These are phyloP conservation scores for Penaeus chinensis DNA, from an alignment of 1,140 invertebrate species.

Conservation along the genomic window DNA sequence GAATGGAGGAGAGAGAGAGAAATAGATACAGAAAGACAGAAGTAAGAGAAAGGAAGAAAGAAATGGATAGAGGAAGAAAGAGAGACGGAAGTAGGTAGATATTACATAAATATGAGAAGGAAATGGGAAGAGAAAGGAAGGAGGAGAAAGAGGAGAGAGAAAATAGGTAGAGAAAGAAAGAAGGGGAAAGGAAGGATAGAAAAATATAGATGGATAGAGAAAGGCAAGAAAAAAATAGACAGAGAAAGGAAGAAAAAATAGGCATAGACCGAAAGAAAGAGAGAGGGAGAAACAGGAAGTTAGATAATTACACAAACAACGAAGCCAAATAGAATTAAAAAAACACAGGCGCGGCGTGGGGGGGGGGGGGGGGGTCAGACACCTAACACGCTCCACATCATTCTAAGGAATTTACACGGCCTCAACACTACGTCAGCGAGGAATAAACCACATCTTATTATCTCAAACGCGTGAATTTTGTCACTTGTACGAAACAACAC, in stretches of 20 bases:
- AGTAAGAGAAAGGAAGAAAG: neutral
- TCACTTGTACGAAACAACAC: too few relatives aligned
- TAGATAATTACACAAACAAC: too few relatives aligned
- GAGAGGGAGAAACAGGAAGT: neutral
- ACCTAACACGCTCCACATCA: too few relatives aligned
- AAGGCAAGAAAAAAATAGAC: neutral
- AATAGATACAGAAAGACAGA: neutral
- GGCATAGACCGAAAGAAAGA: neutral
- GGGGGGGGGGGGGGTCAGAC: too few relatives aligned
- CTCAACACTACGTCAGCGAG: too few relatives aligned
- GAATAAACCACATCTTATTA: too few relatives aligned
- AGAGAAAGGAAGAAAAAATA: too few relatives aligned
- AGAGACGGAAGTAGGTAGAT: neutral
- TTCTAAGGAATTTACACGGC: too few relatives aligned
- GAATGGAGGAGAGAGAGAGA: neutral
- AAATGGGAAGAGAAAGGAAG: neutral
- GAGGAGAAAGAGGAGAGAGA: constrained; percentile 3
- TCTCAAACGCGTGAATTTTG: too few relatives aligned
- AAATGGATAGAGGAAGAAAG: neutral
- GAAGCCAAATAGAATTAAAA: too few relatives aligned
- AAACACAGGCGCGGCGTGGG: neutral
- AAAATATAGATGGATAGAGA: neutral
- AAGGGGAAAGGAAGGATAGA: neutral
- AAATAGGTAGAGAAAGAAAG: constrained; percentile 2
- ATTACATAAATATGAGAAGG: neutral